These are phyloP conservation scores for Yoshiicerus persimilis DNA, from an alignment of 1,140 invertebrate genomes.

Conservation along the genomic window DNA sequence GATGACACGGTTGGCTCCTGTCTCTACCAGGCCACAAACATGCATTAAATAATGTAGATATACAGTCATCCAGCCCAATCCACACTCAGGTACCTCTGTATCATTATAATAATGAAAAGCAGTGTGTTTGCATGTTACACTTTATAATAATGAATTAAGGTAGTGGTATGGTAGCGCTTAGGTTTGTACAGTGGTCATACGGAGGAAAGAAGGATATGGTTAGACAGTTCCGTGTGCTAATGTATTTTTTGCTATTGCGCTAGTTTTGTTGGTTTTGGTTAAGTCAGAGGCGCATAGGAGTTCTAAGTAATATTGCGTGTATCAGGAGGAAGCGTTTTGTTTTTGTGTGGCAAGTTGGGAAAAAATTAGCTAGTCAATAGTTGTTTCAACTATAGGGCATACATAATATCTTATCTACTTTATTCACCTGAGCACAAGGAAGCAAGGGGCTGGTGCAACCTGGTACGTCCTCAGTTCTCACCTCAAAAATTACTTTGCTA, in stretches of 20 bases:
- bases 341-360: not conserved
- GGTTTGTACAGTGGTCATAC: too few species aligned
- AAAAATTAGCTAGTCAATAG: slow-evolving; percentile 3
- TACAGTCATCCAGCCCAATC: not conserved
- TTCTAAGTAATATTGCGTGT: not conserved
- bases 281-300: not conserved
- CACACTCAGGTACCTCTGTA: not conserved
- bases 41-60: not conserved
- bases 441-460: not conserved
- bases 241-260: not conserved
- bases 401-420: slow-evolving; percentile 9
- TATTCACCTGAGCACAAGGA: not conserved
- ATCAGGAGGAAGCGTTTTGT: not conserved
- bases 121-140: too few species aligned
- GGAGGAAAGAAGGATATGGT: too few species aligned
- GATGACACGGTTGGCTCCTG: not conserved
- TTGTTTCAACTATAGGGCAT: slow-evolving; percentile 9
- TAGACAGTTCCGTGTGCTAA: too few species aligned
- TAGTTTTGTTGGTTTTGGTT: not conserved
- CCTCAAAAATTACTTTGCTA: slow-evolving; percentile 39
- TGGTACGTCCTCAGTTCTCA: slow-evolving; percentile 37
- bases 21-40: not conserved
- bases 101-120: not conserved
- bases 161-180: too few species aligned
- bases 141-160: too few species aligned